Evolutionary conservation across 2,113 vertebrate genomes (phyloP), one percentile per base, ranked within the genome.

Genomic region (cat (Felis catus)): DNA sequence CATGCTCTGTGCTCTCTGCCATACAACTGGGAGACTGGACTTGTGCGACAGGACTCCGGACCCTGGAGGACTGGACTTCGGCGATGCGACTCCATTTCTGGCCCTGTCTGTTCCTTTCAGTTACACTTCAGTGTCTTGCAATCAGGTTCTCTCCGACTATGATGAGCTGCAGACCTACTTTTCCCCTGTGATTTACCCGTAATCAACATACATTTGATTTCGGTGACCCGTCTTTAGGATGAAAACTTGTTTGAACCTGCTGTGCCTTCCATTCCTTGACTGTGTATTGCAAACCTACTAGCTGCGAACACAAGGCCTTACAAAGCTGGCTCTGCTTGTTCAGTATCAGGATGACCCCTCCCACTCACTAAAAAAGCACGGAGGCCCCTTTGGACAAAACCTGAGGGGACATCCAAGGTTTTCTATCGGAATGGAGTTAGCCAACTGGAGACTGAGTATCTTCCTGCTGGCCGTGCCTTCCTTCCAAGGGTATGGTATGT

Each of bases 141-240:
- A 89, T 80, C 61, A 93, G 31, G 36, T 94, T 95, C 93, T 68
- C 65, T 61, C 81, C 51, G 61, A 91, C 80, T 92, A 93, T 36
- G 58, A 71, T 31, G 33, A 91, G 36, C 33, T 66, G 82, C 58
- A 74, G 74, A 93, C 74, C 92, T 45, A 58, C 41, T 90, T 78
- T 96, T 82, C 36, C 55, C 73, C 73, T 68, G 73, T n/a, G 87
- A 88, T 70, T 51, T 95, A 33, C 68, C 45, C 29, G 4, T 39
- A 33, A 88, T 21, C 70, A 84, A 66, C 66, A 68, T n/a, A 48
- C 61, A 48, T 16, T 71, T 91, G 63, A 51, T 45, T 39, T 63
- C 61, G 55, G 93, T 16, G 1, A 7, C 61, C 41, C 70, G 27
- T 39, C n/a, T 76, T 66, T 27, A 45, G 41, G 27, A 41, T 70